These are phyloP conservation scores for Carabus problematicus DNA, from an alignment of 2,888 invertebrate species.

Conservation along the genomic window DNA sequence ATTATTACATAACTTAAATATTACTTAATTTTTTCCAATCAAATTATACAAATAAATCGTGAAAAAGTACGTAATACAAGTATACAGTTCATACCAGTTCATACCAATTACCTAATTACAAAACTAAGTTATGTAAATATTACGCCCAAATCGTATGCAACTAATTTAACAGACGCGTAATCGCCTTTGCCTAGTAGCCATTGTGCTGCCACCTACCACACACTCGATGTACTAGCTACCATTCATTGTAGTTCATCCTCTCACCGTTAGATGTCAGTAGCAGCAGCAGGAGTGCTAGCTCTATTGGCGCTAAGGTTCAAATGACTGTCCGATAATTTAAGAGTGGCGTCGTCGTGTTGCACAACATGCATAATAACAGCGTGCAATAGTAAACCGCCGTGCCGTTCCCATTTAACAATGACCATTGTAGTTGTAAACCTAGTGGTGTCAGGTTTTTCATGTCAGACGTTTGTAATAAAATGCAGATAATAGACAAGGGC, in stretches of 20 bases:
- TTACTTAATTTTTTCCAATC: no score
- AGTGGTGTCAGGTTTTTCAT: conserved; percentile 36
- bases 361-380: conserved; percentile 23
- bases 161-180: conserved; percentile 7
- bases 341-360: conserved; percentile 10
- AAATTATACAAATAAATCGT: no score
- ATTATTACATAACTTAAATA: no score
- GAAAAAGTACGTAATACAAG: no score
- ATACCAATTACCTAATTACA: no score
- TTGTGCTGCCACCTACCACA: conserved; percentile 12
- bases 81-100: no score
- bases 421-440: conserved; percentile 17
- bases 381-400: conserved; percentile 23
- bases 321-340: neutral
- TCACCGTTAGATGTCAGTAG: conserved; percentile 19
- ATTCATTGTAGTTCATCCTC: neutral
- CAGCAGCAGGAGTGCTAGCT: neutral
- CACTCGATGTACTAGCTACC: neutral
- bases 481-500: no score
- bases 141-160: conserved; percentile 13
- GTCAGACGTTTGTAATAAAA: conserved; percentile 10
- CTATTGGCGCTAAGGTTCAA: neutral
- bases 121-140: no score
- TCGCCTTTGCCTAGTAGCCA: neutral
- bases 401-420: conserved; percentile 30